phyloP scores from a whole-genome alignment of 2,797 vertebrate species.

The Diglossa cyanea region DNA sequence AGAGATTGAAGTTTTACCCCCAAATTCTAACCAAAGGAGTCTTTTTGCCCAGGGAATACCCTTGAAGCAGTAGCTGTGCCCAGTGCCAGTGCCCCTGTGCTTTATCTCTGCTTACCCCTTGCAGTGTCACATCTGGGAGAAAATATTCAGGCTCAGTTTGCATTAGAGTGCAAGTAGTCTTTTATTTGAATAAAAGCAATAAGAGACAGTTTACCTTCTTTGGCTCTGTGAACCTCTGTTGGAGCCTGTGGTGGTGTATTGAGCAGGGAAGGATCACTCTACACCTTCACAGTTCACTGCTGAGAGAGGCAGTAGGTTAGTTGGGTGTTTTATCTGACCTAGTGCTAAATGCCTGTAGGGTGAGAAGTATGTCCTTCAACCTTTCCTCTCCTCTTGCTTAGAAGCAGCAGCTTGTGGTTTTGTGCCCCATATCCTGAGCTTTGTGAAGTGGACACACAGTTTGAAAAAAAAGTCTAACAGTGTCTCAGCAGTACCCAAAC shows the following conservation, averaged over 20 bases:
- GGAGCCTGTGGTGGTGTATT: not conserved
- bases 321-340: not conserved
- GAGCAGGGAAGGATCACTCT: not conserved
- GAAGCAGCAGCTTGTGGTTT: not conserved
- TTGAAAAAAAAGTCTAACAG: not conserved
- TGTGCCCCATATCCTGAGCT: not conserved
- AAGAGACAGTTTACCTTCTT: not conserved
- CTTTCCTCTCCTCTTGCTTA: not conserved
- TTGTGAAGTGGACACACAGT: accelerated
- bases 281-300: not conserved
- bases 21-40: not conserved
- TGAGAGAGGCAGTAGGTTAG: not conserved
- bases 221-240: not conserved
- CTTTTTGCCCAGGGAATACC: not conserved
- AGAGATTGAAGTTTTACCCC: not conserved
- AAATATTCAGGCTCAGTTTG: not conserved
- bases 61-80: not conserved
- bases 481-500: not conserved
- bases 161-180: not conserved
- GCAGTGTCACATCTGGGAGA: not conserved
- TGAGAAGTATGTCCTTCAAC: not conserved
- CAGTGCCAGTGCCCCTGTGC: not conserved
- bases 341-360: not conserved
- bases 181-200: not conserved
- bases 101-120: not conserved